Evolutionary conservation across 2,888 invertebrate genomes (phyloP).

Genomic region (Argyresthia goedartella): DNA sequence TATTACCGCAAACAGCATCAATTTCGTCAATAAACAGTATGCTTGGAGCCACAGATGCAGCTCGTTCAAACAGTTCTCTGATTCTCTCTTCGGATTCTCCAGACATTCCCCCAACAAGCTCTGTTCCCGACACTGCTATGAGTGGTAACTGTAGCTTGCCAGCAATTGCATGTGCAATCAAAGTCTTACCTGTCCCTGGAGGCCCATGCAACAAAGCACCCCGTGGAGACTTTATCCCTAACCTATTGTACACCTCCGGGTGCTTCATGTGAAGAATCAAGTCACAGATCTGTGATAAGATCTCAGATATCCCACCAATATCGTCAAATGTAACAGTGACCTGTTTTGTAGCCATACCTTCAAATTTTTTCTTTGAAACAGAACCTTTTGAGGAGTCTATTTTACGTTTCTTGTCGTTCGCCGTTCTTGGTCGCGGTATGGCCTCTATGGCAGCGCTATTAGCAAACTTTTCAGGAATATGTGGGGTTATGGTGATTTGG

Average conservation of each 20-base stretch:
- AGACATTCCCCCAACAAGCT: constrained; percentile 93
- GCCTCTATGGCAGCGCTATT: constrained; percentile 35
- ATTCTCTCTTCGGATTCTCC: constrained; percentile 97
- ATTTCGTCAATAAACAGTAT: constrained; percentile 97
- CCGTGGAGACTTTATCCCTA: constrained; percentile 89
- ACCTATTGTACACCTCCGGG: constrained; percentile 87
- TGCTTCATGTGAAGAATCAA: constrained; percentile 88
- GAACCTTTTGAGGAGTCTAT: constrained; percentile 31
- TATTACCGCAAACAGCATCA: constrained; percentile 93
- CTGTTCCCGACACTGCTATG: constrained; percentile 90
- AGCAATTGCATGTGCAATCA: constrained; percentile 85
- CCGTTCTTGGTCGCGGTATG: constrained; percentile 29
- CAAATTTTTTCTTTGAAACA: constrained; percentile 38
- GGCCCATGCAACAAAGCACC: constrained; percentile 96
- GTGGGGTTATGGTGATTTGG: constrained; percentile 62
- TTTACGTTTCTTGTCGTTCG: constrained; percentile 50
- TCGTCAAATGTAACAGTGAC: constrained; percentile 76
- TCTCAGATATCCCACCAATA: constrained; percentile 85
- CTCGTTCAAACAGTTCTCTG: constrained; percentile 90
- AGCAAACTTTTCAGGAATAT: constrained; percentile 38
- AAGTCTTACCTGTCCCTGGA: constrained; percentile 93
- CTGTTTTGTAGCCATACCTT: constrained; percentile 41
- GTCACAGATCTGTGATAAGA: constrained; percentile 78
- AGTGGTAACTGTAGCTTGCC: constrained; percentile 89
- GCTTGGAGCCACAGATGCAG: constrained; percentile 80